Evolutionary conservation across 2,797 vertebrate genomes (phyloP).

Genomic region (Pelochelys cantorii): DNA sequence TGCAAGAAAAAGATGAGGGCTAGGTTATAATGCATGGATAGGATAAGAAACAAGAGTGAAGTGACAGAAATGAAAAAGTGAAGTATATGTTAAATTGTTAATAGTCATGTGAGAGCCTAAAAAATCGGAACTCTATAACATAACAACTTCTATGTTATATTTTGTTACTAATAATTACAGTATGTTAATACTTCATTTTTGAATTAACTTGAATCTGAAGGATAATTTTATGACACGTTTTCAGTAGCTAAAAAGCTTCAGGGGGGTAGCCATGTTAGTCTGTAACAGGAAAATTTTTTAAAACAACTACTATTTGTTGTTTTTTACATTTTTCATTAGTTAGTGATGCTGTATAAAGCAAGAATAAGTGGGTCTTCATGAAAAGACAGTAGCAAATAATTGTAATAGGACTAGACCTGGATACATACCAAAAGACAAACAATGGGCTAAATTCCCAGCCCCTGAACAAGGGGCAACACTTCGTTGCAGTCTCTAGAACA

Average conservation of each 20-base stretch:
- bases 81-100: background rate
- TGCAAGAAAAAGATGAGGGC: slow-evolving; percentile 22
- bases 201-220: background rate
- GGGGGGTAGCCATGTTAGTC: no score
- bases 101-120: background rate
- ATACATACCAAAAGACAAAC: background rate
- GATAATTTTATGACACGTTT: background rate
- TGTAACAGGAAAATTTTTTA: no score
- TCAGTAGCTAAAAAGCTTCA: no score
- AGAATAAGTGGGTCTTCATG: background rate
- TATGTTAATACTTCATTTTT: background rate
- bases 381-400: background rate
- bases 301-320: no score
- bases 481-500: background rate
- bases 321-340: background rate
- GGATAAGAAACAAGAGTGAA: slow-evolving; percentile 34
- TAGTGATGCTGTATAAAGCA: background rate
- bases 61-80: slow-evolving; percentile 30
- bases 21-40: background rate
- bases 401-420: background rate
- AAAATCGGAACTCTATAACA: slow-evolving; percentile 18
- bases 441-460: background rate
- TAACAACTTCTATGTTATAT: background rate
- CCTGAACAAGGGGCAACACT: background rate
- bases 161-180: background rate